These are phyloP conservation scores for Nemoura dubitans DNA, from an alignment of 2,888 invertebrate genomes.

Conservation along the genomic window DNA sequence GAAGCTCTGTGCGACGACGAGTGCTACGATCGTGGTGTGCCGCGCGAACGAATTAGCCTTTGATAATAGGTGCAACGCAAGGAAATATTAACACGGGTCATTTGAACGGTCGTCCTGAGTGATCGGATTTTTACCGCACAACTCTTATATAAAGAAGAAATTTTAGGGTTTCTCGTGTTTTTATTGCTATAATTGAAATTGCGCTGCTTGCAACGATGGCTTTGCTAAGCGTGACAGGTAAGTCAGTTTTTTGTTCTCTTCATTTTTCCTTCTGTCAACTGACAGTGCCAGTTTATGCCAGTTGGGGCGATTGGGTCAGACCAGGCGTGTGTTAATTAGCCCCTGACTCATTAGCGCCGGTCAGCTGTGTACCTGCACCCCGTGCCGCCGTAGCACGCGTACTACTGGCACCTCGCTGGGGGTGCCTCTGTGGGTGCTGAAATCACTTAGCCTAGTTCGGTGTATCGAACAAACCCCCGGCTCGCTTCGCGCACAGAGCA, in stretches of 20 bases:
- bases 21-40: not conserved
- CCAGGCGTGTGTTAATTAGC: not conserved
- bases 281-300: not conserved
- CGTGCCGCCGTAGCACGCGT: not conserved
- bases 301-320: not conserved
- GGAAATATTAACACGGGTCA: constrained; percentile 1
- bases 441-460: not conserved
- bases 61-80: not conserved
- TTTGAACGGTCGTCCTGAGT: not conserved
- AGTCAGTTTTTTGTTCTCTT: constrained; percentile 30
- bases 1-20: not conserved
- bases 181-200: too few relatives aligned
- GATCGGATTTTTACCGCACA: constrained; percentile 9
- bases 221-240: constrained; percentile 51
- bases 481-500: not conserved
- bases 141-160: not conserved
- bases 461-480: not conserved
- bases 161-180: constrained; percentile 7
- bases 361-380: not conserved
- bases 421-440: not conserved
- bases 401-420: not conserved
- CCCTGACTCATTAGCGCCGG: not conserved
- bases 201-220: constrained; percentile 45
- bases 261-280: not conserved
- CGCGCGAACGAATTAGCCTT: not conserved